These are phyloP conservation scores for Parnassius smintheus DNA, from an alignment of 2,888 invertebrate genomes.

Conservation along the genomic window DNA sequence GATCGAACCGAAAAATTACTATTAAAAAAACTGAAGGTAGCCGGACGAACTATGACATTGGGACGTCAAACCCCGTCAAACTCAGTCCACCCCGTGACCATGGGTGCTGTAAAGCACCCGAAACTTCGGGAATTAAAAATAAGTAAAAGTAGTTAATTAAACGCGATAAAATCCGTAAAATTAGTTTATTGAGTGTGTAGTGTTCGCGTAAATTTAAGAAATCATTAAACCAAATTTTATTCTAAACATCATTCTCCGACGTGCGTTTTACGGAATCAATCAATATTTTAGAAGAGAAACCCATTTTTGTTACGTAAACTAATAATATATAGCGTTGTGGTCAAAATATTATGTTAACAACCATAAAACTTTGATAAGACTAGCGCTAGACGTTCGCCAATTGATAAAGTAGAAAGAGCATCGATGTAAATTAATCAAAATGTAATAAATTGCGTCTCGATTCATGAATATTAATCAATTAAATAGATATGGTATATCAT, in stretches of 20 bases:
- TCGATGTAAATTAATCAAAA: conserved; percentile 18
- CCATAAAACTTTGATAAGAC: not conserved
- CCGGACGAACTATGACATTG: no score
- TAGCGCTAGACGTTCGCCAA: not conserved
- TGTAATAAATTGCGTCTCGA: conserved; percentile 4
- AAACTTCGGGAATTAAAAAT: no score
- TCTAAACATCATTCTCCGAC: not conserved
- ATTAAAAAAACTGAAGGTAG: no score
- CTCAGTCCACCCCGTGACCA: no score
- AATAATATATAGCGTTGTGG: not conserved
- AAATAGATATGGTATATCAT: conserved; percentile 10
- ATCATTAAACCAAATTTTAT: not conserved
- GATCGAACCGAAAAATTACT: no score
- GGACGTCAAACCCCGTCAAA: no score
- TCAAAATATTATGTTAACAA: conserved; percentile 21
- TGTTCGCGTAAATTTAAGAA: no score
- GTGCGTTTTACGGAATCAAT: conserved; percentile 7
- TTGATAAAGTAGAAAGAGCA: conserved; percentile 13
- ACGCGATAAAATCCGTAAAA: no score
- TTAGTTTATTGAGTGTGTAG: no score
- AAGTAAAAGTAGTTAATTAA: no score
- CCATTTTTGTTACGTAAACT: conserved; percentile 19
- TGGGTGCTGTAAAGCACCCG: no score
- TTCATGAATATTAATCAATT: conserved; percentile 16
- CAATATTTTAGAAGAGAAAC: conserved; percentile 20